phyloP scores from a whole-genome alignment of 2,113 vertebrate species.

The Pygoscelis adeliae region DNA sequence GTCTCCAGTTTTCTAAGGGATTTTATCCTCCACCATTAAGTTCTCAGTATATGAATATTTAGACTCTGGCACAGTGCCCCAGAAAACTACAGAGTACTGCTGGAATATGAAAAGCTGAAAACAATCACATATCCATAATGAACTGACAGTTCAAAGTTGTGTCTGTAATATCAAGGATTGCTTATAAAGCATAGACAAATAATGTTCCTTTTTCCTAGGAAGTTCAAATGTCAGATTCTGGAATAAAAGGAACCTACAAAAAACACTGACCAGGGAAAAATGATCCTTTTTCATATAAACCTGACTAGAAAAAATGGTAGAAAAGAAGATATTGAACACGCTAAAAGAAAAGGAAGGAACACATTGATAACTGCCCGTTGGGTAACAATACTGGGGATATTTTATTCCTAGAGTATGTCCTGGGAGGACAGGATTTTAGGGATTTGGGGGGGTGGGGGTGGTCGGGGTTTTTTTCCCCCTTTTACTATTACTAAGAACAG shows the following conservation, averaged over 20 bases:
- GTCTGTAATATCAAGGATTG: not conserved
- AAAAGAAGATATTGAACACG: not conserved
- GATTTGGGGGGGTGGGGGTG: no score
- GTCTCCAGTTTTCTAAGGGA: not conserved
- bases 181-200: not conserved
- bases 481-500: not conserved
- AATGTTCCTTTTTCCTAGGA: not conserved
- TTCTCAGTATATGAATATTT: not conserved
- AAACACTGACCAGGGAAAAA: not conserved
- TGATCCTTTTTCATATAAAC: not conserved
- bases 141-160: not conserved
- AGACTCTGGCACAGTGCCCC: not conserved
- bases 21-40: not conserved
- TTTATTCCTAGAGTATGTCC: not conserved
- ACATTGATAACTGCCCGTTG: not conserved
- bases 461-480: not conserved
- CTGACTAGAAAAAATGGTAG: not conserved
- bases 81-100: not conserved
- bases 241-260: not conserved
- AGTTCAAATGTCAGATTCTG: not conserved
- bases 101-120: not conserved
- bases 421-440: not conserved
- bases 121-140: not conserved
- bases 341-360: not conserved
- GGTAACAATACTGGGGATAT: not conserved